These are phyloP conservation scores for Idris sp. DNA, from an alignment of 1,140 invertebrate genomes.

Conservation along the genomic window DNA sequence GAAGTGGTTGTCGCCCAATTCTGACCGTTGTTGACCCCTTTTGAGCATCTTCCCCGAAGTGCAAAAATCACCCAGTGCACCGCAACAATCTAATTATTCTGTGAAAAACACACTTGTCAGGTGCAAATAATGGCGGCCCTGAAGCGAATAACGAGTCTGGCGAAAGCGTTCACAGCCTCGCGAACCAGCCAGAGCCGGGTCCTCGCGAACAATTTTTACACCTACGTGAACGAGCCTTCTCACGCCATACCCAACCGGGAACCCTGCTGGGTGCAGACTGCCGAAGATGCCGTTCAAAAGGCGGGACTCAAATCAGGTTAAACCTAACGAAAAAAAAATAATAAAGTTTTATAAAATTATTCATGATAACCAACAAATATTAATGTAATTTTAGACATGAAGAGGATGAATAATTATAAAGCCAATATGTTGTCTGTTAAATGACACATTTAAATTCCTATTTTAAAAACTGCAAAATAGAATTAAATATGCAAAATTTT, in stretches of 20 bases:
- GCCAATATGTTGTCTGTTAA: too few relatives aligned
- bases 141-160: conserved; percentile 67
- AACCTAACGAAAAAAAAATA: too few relatives aligned
- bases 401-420: too few relatives aligned
- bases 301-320: conserved; percentile 74
- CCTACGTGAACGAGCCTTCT: conserved; percentile 78
- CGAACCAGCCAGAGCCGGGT: conserved; percentile 45
- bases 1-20: neutral
- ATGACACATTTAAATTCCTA: too few relatives aligned
- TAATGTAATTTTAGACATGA: too few relatives aligned
- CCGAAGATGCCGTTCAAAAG: conserved; percentile 75
- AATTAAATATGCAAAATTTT: too few relatives aligned
- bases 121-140: conserved; percentile 70
- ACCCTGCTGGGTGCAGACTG: conserved; percentile 69
- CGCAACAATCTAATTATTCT: too few relatives aligned
- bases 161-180: conserved; percentile 63
- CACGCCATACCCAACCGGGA: conserved; percentile 72
- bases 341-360: too few relatives aligned
- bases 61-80: neutral
- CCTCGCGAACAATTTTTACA: conserved; percentile 75
- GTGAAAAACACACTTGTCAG: too few relatives aligned
- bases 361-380: too few relatives aligned
- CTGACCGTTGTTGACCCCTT: neutral
- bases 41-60: neutral
- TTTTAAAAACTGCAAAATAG: too few relatives aligned